Conservation (phyloP, 2,113 vertebrate genomes). For the Thunnus maccoyii region DNA sequence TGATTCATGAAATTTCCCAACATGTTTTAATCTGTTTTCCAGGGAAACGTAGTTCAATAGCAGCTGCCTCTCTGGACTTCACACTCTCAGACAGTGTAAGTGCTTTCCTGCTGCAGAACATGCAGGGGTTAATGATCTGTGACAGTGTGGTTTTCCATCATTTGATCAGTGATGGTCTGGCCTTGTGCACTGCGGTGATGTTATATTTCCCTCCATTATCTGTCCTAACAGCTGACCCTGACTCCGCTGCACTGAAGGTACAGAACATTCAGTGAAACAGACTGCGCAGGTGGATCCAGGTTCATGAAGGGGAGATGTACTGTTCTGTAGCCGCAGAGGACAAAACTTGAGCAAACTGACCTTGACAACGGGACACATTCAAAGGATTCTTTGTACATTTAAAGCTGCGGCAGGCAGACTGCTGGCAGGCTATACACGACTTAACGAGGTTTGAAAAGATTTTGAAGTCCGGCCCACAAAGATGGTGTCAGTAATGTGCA, state of each 20-base stretch:
- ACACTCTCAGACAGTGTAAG: not conserved
- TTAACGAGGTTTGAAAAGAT: slow-evolving; percentile 10
- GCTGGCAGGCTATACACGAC: not conserved
- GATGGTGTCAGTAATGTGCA: not conserved
- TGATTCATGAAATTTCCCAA: slow-evolving; percentile 30
- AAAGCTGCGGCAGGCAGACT: not conserved
- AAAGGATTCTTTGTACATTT: slow-evolving; percentile 24
- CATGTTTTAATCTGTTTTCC: not conserved
- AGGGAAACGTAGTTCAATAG: not conserved
- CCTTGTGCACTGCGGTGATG: slow-evolving; percentile 37
- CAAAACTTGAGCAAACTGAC: slow-evolving; percentile 31
- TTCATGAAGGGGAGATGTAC: not conserved
- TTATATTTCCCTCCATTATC: slow-evolving; percentile 33
- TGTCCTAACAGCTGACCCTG: slow-evolving; percentile 12
- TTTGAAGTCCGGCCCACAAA: slow-evolving; percentile 9
- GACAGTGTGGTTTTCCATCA: slow-evolving; percentile 11
- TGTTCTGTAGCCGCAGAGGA: slow-evolving; percentile 14
- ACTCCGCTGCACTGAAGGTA: not conserved
- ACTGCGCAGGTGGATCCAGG: slow-evolving; percentile 9
- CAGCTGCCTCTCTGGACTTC: not conserved
- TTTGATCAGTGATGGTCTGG: slow-evolving; percentile 39
- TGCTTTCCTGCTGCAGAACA: slow-evolving; percentile 5
- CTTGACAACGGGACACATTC: slow-evolving; percentile 37
- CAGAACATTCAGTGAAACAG: not conserved
- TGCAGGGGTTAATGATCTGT: slow-evolving; percentile 39